A percentile compares a stretch with the other conserved stretches of the same genome.
Conservation (phyloP, 2,888 invertebrate species). For the Chymomyza fuscimana region DNA sequence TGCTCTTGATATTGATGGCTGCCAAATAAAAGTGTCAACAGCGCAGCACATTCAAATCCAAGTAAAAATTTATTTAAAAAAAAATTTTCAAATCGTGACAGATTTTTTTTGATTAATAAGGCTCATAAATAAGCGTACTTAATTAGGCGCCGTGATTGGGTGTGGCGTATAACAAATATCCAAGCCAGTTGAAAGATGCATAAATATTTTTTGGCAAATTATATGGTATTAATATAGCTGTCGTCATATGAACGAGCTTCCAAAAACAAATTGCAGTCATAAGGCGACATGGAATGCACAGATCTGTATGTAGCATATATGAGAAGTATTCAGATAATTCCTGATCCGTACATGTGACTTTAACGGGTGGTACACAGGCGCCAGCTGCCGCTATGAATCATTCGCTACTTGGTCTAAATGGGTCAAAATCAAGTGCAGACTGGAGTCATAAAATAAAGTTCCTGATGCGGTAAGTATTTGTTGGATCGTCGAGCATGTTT, state of each 20-base stretch:
- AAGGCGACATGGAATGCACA: conserved; percentile 1
- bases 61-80: conserved; percentile 10
- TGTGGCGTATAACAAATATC: conserved; percentile 54
- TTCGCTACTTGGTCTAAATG: background rate
- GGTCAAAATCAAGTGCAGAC: background rate
- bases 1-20: conserved; percentile 61
- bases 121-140: conserved; percentile 57
- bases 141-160: conserved; percentile 46
- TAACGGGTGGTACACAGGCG: background rate
- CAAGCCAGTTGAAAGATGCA: conserved; percentile 54
- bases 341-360: background rate
- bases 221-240: conserved; percentile 70
- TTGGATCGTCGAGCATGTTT: no score
- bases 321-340: background rate
- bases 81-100: conserved; percentile 68
- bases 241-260: conserved; percentile 46
- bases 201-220: conserved; percentile 72
- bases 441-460: background rate
- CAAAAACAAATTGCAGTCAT: conserved; percentile 38
- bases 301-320: conserved; percentile 24
- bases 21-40: conserved; percentile 73
- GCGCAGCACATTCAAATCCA: conserved; percentile 34
- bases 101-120: conserved; percentile 68
- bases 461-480: no score
- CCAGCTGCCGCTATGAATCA: background rate